These are phyloP conservation scores for Anolis apletophallus DNA, from an alignment of 2,797 vertebrate species.

Conservation along the genomic window DNA sequence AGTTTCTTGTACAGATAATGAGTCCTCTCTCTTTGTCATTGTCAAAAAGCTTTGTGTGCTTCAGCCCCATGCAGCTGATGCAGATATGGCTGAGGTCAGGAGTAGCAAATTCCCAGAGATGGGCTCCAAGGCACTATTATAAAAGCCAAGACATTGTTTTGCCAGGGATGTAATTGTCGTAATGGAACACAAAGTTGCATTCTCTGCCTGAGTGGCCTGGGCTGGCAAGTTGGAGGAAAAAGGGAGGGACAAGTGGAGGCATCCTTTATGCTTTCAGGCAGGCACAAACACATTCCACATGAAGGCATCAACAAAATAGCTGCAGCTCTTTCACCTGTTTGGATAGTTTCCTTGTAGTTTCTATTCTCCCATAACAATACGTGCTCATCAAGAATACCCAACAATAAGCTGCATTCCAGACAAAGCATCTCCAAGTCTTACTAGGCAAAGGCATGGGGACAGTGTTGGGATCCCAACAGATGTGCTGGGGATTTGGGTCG, in stretches of 20 bases:
- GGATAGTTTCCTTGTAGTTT: background rate
- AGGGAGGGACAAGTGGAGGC: background rate
- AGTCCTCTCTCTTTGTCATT: conserved; percentile 66
- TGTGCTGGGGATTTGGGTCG: background rate
- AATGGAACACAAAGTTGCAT: conserved; percentile 33
- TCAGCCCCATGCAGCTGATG: background rate
- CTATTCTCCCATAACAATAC: background rate
- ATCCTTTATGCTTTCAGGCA: conserved; percentile 38
- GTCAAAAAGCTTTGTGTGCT: conserved; percentile 62
- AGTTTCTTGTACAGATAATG: conserved; percentile 55
- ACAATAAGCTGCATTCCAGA: background rate
- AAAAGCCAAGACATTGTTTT: background rate
- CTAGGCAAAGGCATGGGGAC: background rate
- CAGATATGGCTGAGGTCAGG: conserved; percentile 53
- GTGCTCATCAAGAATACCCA: background rate
- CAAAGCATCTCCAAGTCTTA: background rate
- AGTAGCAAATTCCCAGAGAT: conserved; percentile 32
- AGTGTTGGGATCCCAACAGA: background rate
- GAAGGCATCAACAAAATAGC: background rate
- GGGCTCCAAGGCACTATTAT: background rate
- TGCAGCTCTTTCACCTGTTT: background rate
- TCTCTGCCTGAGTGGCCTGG: conserved; percentile 13
- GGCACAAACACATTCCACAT: background rate
- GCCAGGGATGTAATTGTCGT: conserved; percentile 20
- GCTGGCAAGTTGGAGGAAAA: background rate